Conservation (phyloP, 2,113 vertebrate species). For the Poeciliopsis prolifica region DNA sequence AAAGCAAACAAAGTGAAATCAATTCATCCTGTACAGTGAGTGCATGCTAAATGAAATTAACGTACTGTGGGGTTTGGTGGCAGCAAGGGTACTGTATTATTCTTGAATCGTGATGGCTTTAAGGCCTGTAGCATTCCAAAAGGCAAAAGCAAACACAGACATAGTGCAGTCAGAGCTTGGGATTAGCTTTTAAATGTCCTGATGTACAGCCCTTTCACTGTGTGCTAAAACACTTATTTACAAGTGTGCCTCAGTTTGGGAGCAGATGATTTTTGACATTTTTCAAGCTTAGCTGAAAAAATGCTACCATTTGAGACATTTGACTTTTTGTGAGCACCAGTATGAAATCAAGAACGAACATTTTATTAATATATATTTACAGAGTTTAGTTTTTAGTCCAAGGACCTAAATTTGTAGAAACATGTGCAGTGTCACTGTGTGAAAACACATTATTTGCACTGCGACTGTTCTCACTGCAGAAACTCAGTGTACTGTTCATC, state of each 20-base stretch:
- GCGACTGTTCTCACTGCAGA: no score
- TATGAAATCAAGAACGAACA: no score
- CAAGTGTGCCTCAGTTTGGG: neutral
- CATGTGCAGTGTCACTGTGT: no score
- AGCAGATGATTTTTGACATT: neutral
- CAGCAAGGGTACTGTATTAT: slow-evolving; percentile 90
- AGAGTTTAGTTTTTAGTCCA: neutral
- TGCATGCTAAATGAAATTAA: slow-evolving; percentile 99
- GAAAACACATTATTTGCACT: no score
- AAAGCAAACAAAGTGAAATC: slow-evolving; percentile 98
- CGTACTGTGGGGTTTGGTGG: slow-evolving; percentile 89
- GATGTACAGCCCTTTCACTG: neutral
- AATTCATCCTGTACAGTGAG: slow-evolving; percentile 98
- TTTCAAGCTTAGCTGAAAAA: neutral
- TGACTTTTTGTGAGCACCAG: neutral
- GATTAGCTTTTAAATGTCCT: slow-evolving; percentile 8
- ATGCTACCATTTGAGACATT: neutral
- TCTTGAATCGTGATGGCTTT: slow-evolving; percentile 79
- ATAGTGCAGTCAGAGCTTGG: slow-evolving; percentile 1
- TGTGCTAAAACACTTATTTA: neutral
- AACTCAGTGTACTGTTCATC: slow-evolving; percentile 12
- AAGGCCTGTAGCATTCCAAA: slow-evolving; percentile 22
- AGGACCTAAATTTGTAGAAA: no score
- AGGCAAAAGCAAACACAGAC: slow-evolving; percentile 30
- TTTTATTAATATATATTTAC: neutral